Evolutionary conservation across 2,888 invertebrate genomes (phyloP).

Genomic region (Lochmaea crataegi): DNA sequence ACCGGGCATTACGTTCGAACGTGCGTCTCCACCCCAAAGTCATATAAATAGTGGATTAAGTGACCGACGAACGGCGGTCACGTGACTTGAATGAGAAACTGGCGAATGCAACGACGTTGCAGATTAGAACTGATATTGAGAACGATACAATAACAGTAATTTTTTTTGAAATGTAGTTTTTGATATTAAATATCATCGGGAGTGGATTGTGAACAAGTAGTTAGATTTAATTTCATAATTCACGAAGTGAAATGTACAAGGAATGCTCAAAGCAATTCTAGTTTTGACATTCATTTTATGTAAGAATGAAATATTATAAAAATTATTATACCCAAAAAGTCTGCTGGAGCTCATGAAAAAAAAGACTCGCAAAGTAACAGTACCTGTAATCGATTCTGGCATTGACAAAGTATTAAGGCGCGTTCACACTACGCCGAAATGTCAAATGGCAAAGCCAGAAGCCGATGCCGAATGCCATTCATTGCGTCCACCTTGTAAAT

Average conservation of each 20-base stretch:
- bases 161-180: conserved; percentile 22
- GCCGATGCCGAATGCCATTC: too few relatives aligned
- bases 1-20: conserved; percentile 47
- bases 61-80: conserved; percentile 65
- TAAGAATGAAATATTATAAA: too few relatives aligned
- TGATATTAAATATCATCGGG: conserved; percentile 8
- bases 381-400: too few relatives aligned
- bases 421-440: too few relatives aligned
- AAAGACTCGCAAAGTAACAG: too few relatives aligned
- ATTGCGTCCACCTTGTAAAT: too few relatives aligned
- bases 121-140: conserved; percentile 51
- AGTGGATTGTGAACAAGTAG: neutral
- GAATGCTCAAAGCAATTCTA: neutral
- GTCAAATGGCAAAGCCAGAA: too few relatives aligned
- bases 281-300: too few relatives aligned
- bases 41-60: conserved; percentile 67
- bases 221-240: neutral
- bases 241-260: neutral
- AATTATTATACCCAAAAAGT: too few relatives aligned
- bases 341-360: too few relatives aligned
- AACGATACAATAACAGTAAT: conserved; percentile 26
- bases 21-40: conserved; percentile 61
- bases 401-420: too few relatives aligned
- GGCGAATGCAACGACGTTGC: conserved; percentile 56
- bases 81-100: conserved; percentile 54